Evolutionary conservation across 2,797 vertebrate genomes (phyloP).

Genomic region (Zenarchopterus dispar): DNA sequence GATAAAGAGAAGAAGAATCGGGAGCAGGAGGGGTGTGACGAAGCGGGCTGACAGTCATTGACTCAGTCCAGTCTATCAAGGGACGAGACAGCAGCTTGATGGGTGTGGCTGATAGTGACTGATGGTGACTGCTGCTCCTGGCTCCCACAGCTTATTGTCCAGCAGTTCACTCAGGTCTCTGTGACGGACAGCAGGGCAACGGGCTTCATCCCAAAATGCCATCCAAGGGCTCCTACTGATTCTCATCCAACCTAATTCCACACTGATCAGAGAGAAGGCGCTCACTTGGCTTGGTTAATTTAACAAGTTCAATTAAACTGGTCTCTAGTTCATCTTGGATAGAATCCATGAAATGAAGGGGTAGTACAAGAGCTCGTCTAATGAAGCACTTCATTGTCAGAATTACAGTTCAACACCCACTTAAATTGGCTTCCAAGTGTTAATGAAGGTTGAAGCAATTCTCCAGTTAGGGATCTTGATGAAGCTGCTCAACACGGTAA

Average conservation of each 20-base stretch:
- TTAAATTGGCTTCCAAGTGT: no score
- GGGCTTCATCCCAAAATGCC: constrained; percentile 40
- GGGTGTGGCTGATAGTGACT: constrained; percentile 71
- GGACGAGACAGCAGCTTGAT: constrained; percentile 60
- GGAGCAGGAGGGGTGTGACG: constrained; percentile 46
- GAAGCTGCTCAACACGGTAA: no score
- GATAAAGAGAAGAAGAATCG: constrained; percentile 40
- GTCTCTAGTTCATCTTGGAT: background rate
- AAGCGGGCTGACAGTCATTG: constrained; percentile 79
- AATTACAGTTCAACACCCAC: no score
- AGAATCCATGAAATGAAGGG: constrained; percentile 8
- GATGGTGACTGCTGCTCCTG: constrained; percentile 69
- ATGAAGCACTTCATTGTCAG: no score
- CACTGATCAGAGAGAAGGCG: background rate
- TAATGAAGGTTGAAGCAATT: no score
- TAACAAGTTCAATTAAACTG: background rate
- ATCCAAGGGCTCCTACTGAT: constrained; percentile 6
- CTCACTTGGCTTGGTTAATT: constrained; percentile 9
- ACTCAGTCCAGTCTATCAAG: constrained; percentile 76
- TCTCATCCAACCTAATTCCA: background rate
- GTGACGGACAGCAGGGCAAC: constrained; percentile 63
- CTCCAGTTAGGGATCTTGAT: no score
- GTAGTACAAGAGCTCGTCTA: background rate
- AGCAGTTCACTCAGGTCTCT: constrained; percentile 37
- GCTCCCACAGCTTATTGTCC: constrained; percentile 65